These are phyloP conservation scores for Adoxophyes honmai DNA, from an alignment of 1,140 invertebrate genomes.

Conservation along the genomic window DNA sequence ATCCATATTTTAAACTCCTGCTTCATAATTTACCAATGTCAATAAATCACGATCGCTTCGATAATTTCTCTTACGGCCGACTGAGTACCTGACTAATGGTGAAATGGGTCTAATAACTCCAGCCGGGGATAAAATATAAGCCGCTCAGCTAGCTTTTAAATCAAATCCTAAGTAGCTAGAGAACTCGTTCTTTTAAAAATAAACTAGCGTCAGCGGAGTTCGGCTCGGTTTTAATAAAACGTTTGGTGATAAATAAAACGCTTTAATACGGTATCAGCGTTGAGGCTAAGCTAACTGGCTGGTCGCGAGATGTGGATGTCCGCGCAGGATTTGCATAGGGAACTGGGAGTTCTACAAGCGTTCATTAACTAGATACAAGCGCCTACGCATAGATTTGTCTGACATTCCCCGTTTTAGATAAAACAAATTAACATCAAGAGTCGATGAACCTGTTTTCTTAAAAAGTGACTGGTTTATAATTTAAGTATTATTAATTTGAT, in stretches of 20 bases:
- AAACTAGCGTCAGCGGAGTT: background rate
- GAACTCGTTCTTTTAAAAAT: background rate
- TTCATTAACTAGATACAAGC: background rate
- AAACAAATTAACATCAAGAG: background rate
- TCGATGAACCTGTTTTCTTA: no score
- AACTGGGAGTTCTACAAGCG: background rate
- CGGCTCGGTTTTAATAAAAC: background rate
- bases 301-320: background rate
- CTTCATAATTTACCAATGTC: slow-evolving; percentile 31
- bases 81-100: slow-evolving; percentile 3
- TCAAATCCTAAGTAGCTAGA: background rate
- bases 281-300: background rate
- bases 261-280: background rate
- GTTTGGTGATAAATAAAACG: background rate
- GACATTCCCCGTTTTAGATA: background rate
- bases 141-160: background rate
- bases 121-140: background rate
- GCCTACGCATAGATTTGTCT: background rate
- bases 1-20: no score
- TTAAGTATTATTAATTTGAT: no score
- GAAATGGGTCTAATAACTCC: slow-evolving; percentile 8
- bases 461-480: no score
- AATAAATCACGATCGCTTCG: no score
- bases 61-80: background rate
- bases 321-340: background rate